These are phyloP conservation scores for Tribolium castaneum DNA, from an alignment of 1,140 invertebrate genomes.

Conservation along the genomic window DNA sequence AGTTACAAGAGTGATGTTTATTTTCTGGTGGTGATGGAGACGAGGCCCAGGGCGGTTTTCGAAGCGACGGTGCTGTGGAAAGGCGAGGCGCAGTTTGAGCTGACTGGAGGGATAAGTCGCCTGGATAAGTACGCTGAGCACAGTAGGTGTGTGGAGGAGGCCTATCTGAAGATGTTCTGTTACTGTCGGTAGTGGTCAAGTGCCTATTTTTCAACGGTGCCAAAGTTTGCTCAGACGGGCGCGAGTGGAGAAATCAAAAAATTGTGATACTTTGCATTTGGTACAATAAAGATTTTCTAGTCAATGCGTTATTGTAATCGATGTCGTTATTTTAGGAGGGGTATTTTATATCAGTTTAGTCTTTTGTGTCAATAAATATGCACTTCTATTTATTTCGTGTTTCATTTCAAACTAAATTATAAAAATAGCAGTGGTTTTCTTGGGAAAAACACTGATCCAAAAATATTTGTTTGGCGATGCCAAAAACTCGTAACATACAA, in stretches of 20 bases:
- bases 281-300: slow-evolving; percentile 6
- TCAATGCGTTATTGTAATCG: not conserved
- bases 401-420: not conserved
- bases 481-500: no score
- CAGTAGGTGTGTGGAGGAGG: slow-evolving; percentile 67
- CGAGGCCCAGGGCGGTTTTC: slow-evolving; percentile 55
- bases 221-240: not conserved
- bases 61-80: slow-evolving; percentile 53
- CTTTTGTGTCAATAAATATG: not conserved
- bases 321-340: not conserved
- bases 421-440: no score
- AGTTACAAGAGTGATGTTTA: slow-evolving; percentile 51
- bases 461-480: no score
- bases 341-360: not conserved
- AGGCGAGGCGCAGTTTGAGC: slow-evolving; percentile 41
- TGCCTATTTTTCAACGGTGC: slow-evolving; percentile 13
- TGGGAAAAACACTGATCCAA: no score
- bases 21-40: slow-evolving; percentile 52
- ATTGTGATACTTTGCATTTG: slow-evolving; percentile 6
- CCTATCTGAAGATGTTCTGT: slow-evolving; percentile 70
- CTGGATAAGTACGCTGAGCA: slow-evolving; percentile 70
- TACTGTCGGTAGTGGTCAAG: slow-evolving; percentile 59
- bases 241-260: not conserved
- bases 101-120: slow-evolving; percentile 69
- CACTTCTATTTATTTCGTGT: not conserved